phyloP scores from a whole-genome alignment of 2,113 vertebrate genomes.

The Phaethornis superciliosus region DNA sequence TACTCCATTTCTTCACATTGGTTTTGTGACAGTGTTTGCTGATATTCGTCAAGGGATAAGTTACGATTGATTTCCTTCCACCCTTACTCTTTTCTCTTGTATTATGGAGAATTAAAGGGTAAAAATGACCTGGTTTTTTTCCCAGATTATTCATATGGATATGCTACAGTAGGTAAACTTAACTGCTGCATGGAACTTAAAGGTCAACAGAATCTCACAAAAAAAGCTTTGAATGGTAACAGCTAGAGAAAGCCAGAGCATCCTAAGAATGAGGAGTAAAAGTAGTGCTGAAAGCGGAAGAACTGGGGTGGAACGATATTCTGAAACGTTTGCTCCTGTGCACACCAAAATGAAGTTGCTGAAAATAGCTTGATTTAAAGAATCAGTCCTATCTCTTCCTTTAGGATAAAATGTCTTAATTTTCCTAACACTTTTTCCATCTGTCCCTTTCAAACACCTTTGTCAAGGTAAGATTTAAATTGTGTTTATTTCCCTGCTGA shows the following conservation, averaged over 20 bases:
- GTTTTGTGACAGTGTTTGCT: slow-evolving; percentile 82
- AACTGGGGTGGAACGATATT: neutral
- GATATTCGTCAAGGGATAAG: slow-evolving; percentile 79
- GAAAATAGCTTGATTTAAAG: neutral
- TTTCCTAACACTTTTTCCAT: neutral
- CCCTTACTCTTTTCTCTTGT: slow-evolving; percentile 67
- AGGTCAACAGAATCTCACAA: slow-evolving; percentile 52
- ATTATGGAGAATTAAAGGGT: slow-evolving; percentile 74
- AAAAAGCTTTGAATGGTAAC: neutral
- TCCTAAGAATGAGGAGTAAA: neutral
- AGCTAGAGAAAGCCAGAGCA: neutral
- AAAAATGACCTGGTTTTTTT: slow-evolving; percentile 60
- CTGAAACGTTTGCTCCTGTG: neutral
- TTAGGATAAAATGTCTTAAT: neutral
- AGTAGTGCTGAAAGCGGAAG: neutral
- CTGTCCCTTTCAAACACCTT: neutral
- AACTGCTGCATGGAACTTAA: slow-evolving; percentile 44
- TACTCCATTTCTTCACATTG: slow-evolving; percentile 82
- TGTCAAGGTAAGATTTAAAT: neutral
- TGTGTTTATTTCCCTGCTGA: neutral
- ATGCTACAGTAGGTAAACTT: slow-evolving; percentile 57
- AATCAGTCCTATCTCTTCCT: neutral
- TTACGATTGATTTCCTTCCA: slow-evolving; percentile 80
- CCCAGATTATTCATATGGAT: slow-evolving; percentile 46
- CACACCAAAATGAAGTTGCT: neutral